These are phyloP conservation scores for Epirrhoe tristata DNA, from an alignment of 2,888 invertebrate genomes.

Conservation along the genomic window DNA sequence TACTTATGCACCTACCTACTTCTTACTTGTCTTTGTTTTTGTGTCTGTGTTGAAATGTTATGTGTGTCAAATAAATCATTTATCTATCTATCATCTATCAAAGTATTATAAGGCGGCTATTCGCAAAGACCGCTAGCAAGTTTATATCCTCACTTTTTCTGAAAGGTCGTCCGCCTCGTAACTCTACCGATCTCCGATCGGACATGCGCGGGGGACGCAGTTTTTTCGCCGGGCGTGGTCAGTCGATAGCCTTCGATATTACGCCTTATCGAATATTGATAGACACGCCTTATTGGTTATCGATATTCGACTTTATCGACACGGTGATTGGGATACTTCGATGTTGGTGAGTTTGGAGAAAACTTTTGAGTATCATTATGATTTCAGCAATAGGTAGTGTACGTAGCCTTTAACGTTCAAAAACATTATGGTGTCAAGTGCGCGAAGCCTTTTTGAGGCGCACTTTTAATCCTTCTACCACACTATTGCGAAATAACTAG, in stretches of 20 bases:
- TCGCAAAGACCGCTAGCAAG: background rate
- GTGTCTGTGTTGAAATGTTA: too few relatives aligned
- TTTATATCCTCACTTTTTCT: constrained; percentile 5
- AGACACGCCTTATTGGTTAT: constrained; percentile 27
- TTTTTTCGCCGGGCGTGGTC: constrained; percentile 69
- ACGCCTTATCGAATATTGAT: constrained; percentile 47
- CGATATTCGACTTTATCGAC: constrained; percentile 9
- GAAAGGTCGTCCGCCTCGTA: constrained; percentile 35
- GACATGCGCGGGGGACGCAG: constrained; percentile 61
- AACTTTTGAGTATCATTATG: too few relatives aligned
- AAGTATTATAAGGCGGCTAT: background rate
- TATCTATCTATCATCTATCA: background rate
- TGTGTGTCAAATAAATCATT: too few relatives aligned
- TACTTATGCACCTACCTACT: too few relatives aligned
- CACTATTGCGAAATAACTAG: too few relatives aligned
- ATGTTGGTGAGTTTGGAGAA: background rate
- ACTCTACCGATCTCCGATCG: constrained; percentile 47
- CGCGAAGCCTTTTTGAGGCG: too few relatives aligned
- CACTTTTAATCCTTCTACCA: too few relatives aligned
- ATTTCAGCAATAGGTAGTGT: too few relatives aligned
- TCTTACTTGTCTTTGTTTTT: too few relatives aligned
- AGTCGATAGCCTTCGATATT: constrained; percentile 58
- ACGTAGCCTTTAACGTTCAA: too few relatives aligned
- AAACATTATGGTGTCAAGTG: too few relatives aligned
- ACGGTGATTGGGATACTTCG: background rate